A percentile compares a stretch with the other conserved stretches of the same genome.
Conservation (phyloP, 2,113 vertebrate species). For the Parus major region DNA sequence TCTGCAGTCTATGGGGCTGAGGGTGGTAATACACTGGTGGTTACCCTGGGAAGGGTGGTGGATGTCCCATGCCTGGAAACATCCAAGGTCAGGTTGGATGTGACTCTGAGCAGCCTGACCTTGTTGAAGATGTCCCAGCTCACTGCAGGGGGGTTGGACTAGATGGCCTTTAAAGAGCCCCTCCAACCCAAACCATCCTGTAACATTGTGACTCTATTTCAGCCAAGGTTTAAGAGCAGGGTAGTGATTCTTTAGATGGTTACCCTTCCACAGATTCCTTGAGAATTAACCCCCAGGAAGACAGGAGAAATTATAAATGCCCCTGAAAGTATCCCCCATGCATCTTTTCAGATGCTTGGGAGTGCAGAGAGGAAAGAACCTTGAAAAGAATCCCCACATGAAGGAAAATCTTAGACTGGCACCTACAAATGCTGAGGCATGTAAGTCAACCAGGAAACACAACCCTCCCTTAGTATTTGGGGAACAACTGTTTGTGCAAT, state of each 20-base stretch:
- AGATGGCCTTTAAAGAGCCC: not conserved
- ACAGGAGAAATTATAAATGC: not conserved
- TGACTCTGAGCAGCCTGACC: not conserved
- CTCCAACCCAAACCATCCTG: not conserved
- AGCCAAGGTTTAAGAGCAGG: not conserved
- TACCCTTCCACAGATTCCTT: not conserved
- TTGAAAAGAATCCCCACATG: not conserved
- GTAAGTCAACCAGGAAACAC: not conserved
- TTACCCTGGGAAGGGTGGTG: not conserved
- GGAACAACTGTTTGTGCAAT: not conserved
- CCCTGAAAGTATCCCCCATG: not conserved
- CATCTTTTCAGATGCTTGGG: not conserved
- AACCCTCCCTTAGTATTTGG: not conserved
- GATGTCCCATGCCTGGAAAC: not conserved
- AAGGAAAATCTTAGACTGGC: not conserved
- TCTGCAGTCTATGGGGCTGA: rapidly evolving
- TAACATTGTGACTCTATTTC: not conserved
- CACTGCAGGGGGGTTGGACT: not conserved
- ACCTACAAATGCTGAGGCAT: not conserved
- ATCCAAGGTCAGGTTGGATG: not conserved
- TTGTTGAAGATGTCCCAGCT: not conserved
- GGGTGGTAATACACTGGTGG: not conserved
- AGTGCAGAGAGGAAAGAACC: not conserved
- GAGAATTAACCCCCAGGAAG: not conserved
- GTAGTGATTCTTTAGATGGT: not conserved